Evolutionary conservation across 2,888 invertebrate species (phyloP), one percentile per base, ranked within the genome.

Genomic region (Tipula unca): DNA sequence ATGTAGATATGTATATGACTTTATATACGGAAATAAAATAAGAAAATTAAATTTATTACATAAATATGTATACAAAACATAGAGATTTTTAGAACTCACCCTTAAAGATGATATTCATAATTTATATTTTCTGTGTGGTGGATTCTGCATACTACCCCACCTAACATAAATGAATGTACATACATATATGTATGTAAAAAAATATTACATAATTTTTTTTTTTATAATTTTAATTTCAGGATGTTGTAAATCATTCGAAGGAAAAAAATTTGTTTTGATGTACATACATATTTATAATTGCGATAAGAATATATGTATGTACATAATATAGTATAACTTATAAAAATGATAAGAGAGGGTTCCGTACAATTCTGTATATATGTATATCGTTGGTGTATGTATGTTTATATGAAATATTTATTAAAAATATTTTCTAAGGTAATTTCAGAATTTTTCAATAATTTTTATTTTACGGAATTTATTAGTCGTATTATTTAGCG

Each of bases 1-100:
- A 69, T n/a, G n/a, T n/a, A 25, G 25, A 25, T 25, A 69, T 69
- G 69, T 69, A 69, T 69, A 25, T 69, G 69, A 69, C 69, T 69
- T 69, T 69, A n/a, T n/a, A n/a, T n/a, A 69, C 69, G 69, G 69
- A 69, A 69, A 69, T 69, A 69, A 69, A 69, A 69, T 69, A 69
- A 69, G 69, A 69, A 69, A 69, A 69, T 69, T 69, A 25, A 69
- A 69, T 69, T 69, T 69, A 69, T 69, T 69, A 69, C 69, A 69
- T 69, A 69, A 69, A 69, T 69, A n/a, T n/a, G n/a, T n/a, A n/a
- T n/a, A 69, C 20, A 69, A 69, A 69, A 69, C 69, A 69, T 25
- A 69, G 25, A 69, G 69, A 54, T 54, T 69, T 69, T 69, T 25
- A 13, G 10, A 69, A 25, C 69, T 25, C 25, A 69, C 69, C 25